phyloP scores from a whole-genome alignment of 2,797 vertebrate genomes.

The Chrysolophus pictus region DNA sequence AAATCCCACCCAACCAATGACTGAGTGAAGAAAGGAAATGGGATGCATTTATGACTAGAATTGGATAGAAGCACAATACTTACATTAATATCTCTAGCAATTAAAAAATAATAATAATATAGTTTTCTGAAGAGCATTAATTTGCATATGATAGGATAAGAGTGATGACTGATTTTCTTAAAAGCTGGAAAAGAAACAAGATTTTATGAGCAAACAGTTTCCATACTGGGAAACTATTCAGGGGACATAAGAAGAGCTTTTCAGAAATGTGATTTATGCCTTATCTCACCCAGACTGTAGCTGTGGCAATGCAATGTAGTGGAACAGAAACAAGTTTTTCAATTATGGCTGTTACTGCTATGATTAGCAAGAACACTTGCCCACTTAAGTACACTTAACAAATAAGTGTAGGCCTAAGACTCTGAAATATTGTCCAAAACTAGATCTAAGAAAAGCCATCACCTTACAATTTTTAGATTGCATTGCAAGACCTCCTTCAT shows the following conservation, averaged over 20 bases:
- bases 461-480: background rate
- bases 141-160: background rate
- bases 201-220: background rate
- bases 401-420: background rate
- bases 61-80: background rate
- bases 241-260: background rate
- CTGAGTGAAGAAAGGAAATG: background rate
- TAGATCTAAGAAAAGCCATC: background rate
- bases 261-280: background rate
- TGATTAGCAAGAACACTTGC: background rate
- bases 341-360: background rate
- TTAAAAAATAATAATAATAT: background rate
- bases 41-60: background rate
- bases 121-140: background rate
- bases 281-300: background rate
- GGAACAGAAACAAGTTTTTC: background rate
- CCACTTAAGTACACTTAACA: background rate
- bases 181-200: background rate
- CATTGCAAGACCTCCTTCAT: background rate
- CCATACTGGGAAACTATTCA: background rate
- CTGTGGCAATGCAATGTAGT: background rate
- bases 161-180: background rate
- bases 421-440: background rate
- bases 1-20: background rate
- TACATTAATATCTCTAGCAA: fast-evolving